Base-by-base conservation (phyloP, 2,113 vertebrate genomes). In the Pavo muticus region DNA sequence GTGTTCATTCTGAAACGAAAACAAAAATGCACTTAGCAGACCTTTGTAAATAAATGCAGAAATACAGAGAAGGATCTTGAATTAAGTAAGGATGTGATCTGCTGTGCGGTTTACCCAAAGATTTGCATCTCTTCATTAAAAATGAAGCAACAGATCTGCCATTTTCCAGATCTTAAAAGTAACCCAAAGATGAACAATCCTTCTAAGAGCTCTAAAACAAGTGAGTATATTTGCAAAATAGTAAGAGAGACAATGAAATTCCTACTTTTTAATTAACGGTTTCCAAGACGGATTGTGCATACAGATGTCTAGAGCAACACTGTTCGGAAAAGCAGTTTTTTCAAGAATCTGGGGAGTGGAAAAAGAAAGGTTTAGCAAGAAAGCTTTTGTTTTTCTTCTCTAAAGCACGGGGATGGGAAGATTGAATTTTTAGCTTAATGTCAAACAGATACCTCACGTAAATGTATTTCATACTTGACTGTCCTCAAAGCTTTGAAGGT, bases 241-340 rank as follows among this genome's bases (percentile, higher is more conserved):
- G 35, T 20, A 77, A 95, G 35, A 92, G 27, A 95, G 68, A 63
- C 3, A 92, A 89, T 39, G 63, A 92, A 92, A 73, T 82, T 90
- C 96, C 97, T 99, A 99, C 99, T 98, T 99, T 97, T 97, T 98
- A 80, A 98, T 98, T 94, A 99, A 97, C 65, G 98, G 95, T 96
- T 98, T 99, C 99, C 99, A 99, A 54, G 98, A 92, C 4, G 98
- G 93, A 93, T 91, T 97, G 72, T 96, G 96, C 44, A 71, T 96
- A 95, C 99, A 99, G 91, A 98, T 52, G n/a, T 99, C 98, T 74
- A 98, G 67, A 24, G 99, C 98, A 88, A 92, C 93, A 32, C 78
- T 97, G 92, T 97, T 98, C 29, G 99, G 98, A 95, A 99, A 99
- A 84, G 98, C 96, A 1, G 98, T 99, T 98, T 99, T 99, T 97